Conservation (phyloP, 2,888 invertebrate genomes). For the Dexiosoma caninum region DNA sequence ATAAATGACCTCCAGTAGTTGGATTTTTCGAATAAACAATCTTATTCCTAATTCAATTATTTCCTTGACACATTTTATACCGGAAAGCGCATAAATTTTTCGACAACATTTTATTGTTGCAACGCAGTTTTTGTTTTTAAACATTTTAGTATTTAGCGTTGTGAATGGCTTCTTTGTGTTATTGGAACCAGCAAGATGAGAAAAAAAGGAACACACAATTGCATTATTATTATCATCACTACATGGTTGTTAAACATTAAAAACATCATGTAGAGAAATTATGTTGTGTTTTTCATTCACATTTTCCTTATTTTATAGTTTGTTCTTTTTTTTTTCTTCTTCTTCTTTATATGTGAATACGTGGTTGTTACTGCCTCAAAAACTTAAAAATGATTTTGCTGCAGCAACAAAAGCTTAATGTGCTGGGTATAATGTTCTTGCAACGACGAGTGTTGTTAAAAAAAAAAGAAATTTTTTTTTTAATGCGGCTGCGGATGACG, state of each 20-base stretch:
- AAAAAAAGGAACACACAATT: conserved; percentile 39
- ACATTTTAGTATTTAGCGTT: conserved; percentile 8
- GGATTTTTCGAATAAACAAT: not conserved
- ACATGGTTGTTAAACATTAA: conserved; percentile 65
- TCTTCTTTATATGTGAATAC: not conserved
- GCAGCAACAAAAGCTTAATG: conserved; percentile 57
- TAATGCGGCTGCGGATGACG: conserved; percentile 38
- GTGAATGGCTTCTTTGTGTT: not conserved
- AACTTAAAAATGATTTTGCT: conserved; percentile 23
- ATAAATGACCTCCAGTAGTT: too few relatives aligned
- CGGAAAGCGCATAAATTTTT: conserved; percentile 16
- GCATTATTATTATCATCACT: conserved; percentile 64
- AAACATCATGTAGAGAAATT: conserved; percentile 64
- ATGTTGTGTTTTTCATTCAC: conserved; percentile 53
- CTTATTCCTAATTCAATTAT: conserved; percentile 23
- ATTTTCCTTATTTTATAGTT: conserved; percentile 5
- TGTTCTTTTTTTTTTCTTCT: not conserved
- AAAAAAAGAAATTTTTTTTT: too few relatives aligned
- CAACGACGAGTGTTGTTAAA: conserved; percentile 5
- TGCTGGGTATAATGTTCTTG: conserved; percentile 54
- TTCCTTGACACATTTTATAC: conserved; percentile 21
- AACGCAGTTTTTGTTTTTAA: not conserved
- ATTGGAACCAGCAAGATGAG: conserved; percentile 28
- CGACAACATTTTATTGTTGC: conserved; percentile 4
- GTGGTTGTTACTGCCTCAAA: not conserved